Percentiles rank a stretch among this genome's conserved stretches.
Evolutionary conservation across 2,113 vertebrate genomes (phyloP).

Genomic region (Mungos mungo): DNA sequence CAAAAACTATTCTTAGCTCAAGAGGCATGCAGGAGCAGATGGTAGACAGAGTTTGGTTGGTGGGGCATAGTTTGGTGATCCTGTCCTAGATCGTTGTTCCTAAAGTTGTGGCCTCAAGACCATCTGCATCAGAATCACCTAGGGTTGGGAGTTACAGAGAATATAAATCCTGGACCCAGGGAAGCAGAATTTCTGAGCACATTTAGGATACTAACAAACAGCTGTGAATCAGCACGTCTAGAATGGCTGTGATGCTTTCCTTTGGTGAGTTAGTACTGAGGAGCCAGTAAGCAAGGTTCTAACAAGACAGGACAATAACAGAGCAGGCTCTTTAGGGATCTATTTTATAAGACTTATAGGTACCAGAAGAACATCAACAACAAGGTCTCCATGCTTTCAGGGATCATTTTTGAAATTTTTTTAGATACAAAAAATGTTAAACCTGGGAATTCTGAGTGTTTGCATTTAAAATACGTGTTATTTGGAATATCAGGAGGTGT

Average conservation of each 20-base stretch:
- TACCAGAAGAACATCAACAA: neutral
- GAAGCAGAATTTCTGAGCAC: slow-evolving; percentile 35
- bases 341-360: neutral
- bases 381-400: slow-evolving; percentile 14
- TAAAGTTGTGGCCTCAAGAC: neutral
- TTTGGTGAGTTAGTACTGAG: neutral
- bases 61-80: neutral
- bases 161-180: neutral
- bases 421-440: slow-evolving; percentile 15
- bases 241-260: neutral
- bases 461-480: slow-evolving; percentile 38
- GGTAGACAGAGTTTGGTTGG: too few relatives aligned
- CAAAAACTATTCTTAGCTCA: neutral
- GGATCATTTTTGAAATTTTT: slow-evolving; percentile 48
- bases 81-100: neutral
- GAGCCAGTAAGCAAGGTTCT: neutral
- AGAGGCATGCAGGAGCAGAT: neutral
- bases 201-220: neutral
- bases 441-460: slow-evolving; percentile 23
- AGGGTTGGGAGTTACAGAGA: neutral
- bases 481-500: slow-evolving; percentile 49
- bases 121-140: neutral
- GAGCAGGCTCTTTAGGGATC: neutral
- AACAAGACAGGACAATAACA: neutral
- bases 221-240: neutral